Conservation (phyloP, 2,888 invertebrate species). For the Aleiodes leptofemur region DNA sequence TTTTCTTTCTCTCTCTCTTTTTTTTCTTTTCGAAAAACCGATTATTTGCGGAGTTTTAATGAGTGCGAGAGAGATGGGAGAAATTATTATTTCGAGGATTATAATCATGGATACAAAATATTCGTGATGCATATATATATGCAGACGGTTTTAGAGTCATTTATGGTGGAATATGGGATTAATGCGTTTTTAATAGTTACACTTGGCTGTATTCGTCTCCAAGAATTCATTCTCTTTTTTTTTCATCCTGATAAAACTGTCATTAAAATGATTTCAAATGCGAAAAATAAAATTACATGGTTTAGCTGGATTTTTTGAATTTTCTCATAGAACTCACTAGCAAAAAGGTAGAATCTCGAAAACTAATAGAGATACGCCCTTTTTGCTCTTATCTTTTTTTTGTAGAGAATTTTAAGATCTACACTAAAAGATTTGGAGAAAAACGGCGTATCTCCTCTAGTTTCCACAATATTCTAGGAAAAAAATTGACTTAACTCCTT, state of each 20-base stretch:
- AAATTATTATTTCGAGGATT: neutral
- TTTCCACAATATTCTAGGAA: too few relatives aligned
- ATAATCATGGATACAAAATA: slow-evolving; percentile 23
- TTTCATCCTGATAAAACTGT: slow-evolving; percentile 14
- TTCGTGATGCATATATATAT: neutral
- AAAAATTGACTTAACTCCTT: too few relatives aligned
- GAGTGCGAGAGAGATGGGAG: neutral
- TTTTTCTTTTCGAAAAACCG: slow-evolving; percentile 15
- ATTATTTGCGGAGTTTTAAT: slow-evolving; percentile 2
- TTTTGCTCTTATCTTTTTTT: too few relatives aligned
- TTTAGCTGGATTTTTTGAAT: too few relatives aligned
- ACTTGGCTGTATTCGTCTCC: slow-evolving; percentile 55
- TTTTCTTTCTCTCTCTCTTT: neutral
- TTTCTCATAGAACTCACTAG: too few relatives aligned
- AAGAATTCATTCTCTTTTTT: slow-evolving; percentile 19
- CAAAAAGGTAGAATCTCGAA: too few relatives aligned
- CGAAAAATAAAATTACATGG: too few relatives aligned
- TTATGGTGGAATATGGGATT: slow-evolving; percentile 62
- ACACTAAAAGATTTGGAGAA: too few relatives aligned
- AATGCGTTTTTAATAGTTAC: slow-evolving; percentile 71
- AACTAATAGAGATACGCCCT: too few relatives aligned
- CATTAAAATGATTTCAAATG: slow-evolving; percentile 20
- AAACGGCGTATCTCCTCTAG: too few relatives aligned
- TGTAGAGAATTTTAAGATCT: too few relatives aligned
- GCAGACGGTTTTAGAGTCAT: slow-evolving; percentile 29